Evolutionary conservation across 2,113 vertebrate genomes (phyloP).

Genomic region (Cololabis saira): DNA sequence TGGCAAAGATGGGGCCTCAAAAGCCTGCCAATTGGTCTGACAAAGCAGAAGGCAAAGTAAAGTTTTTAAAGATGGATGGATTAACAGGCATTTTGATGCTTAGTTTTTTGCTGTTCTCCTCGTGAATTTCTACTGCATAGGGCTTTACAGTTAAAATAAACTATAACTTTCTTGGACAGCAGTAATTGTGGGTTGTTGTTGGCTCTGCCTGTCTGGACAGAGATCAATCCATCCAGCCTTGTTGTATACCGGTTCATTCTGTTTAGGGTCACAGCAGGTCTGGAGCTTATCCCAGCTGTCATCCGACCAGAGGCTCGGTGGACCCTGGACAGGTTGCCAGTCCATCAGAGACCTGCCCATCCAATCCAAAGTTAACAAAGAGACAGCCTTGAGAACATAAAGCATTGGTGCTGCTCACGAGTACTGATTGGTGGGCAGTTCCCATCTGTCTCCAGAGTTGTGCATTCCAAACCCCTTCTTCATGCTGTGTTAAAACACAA

Average conservation of each 20-base stretch:
- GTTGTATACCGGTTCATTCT: no score
- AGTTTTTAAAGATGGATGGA: neutral
- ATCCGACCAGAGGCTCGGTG: no score
- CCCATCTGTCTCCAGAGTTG: neutral
- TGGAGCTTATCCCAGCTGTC: no score
- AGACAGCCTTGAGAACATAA: neutral
- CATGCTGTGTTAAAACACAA: neutral
- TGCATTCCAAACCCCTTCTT: neutral
- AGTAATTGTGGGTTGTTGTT: neutral
- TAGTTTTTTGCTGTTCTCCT: neutral
- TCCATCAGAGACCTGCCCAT: no score
- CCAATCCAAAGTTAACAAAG: neutral
- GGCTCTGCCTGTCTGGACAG: neutral
- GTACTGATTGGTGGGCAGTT: neutral
- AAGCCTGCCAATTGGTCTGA: constrained; percentile 3
- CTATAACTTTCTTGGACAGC: neutral
- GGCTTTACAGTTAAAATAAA: no score
- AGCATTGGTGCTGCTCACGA: neutral
- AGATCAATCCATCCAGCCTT: neutral
- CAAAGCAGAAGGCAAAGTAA: neutral
- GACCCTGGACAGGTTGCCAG: no score
- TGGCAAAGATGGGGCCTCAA: no score
- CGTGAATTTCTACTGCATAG: no score
- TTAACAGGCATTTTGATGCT: neutral
- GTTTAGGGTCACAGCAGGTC: no score